Base-by-base conservation (phyloP, 2,797 vertebrate species). In the Neostethus bicornis region DNA sequence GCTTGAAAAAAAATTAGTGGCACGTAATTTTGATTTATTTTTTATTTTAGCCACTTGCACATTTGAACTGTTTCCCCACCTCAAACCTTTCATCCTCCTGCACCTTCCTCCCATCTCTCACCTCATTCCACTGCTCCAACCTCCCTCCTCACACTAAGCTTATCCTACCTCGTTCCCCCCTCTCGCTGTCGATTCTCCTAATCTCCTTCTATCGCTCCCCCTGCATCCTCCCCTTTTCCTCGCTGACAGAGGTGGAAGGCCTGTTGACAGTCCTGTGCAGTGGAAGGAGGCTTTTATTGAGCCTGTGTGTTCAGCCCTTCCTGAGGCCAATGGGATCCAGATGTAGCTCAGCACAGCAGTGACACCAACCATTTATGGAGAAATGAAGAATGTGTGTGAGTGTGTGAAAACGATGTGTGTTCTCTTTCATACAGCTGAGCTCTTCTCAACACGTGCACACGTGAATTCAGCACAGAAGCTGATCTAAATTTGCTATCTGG, bases 291-390 rank as follows among this genome's bases (percentile, higher is more conserved):
- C 58, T 80, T 85, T 89, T 85, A 85, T 79, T 83, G 82, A 68
- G 66, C 64, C 72, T 76, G 55, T 57, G 61, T 69, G 75, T 74
- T 77, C 61, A 83, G 70, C 53, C 61, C 70, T 86, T 89, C 81
- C 84, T 81, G 75, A 66, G 61, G 61, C 73, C 83, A 83, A 83
- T 85, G 69, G 51, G 81, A 87, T 81, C 85, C 86, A 88, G 86
- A 87, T 88, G 87, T 85, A 75, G 68, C 58, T 51, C 47, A 6
- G 69, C 51, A 45, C 61, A 72, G 45, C 41, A 59, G 80, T 63
- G 81, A 85, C 83, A 84, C 66, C 64, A 68, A 58, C 83, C 75
- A 71, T 81, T 83, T 81, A 80, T 80, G 80, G 83, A 69, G 60
- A 61, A 62, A 66, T 60, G 45, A 47, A 51, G 59, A 34, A 13